Evolutionary conservation across 2,797 vertebrate species (phyloP).

Genomic region (Epinephelus malabaricus): DNA sequence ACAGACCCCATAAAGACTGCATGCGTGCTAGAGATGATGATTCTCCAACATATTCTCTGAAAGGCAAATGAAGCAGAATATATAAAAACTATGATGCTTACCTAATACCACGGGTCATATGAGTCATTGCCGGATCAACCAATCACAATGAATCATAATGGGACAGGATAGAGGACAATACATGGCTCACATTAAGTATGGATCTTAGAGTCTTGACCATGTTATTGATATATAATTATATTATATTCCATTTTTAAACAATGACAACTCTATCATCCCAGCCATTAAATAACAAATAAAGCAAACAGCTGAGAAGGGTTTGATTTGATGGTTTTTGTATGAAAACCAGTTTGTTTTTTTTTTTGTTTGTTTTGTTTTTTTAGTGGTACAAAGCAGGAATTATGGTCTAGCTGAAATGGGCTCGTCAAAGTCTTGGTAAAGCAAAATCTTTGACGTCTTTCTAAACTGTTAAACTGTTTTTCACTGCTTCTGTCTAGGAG

Average conservation of each 20-base stretch:
- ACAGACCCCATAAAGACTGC: constrained; percentile 46
- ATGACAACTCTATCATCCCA: not conserved
- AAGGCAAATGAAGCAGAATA: not conserved
- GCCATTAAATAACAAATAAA: too few relatives aligned
- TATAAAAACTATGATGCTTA: constrained; percentile 25
- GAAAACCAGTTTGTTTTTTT: too few relatives aligned
- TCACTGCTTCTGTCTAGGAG: too few relatives aligned
- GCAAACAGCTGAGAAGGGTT: too few relatives aligned
- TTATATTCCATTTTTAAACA: not conserved
- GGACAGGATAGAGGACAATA: not conserved
- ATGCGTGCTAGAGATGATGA: not conserved
- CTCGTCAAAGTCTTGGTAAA: too few relatives aligned
- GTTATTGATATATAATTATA: not conserved
- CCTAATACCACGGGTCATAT: constrained; percentile 32
- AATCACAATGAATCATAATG: constrained; percentile 45
- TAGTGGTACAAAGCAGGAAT: too few relatives aligned
- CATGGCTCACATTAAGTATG: not conserved
- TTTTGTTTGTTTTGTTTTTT: too few relatives aligned
- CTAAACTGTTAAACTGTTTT: too few relatives aligned
- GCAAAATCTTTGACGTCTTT: too few relatives aligned
- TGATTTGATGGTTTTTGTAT: not conserved
- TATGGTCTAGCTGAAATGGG: too few relatives aligned
- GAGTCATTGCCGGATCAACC: constrained; percentile 51
- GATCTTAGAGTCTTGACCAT: not conserved
- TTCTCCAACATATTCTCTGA: constrained; percentile 9